phyloP scores from a whole-genome alignment of 2,888 invertebrate species.

The Drosophila mettleri region DNA sequence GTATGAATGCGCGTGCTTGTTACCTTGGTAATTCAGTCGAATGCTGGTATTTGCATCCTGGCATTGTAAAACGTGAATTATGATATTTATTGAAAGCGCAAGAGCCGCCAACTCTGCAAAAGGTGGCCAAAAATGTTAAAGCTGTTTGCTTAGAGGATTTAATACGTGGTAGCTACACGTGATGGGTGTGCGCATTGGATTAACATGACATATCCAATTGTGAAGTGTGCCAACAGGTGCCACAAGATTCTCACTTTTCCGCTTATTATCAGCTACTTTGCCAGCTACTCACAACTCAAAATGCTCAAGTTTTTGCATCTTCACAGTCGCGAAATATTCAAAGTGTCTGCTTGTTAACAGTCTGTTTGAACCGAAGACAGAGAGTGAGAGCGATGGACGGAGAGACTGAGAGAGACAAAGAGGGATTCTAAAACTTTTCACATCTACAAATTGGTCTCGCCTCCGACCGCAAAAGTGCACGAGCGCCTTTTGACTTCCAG shows the following conservation, averaged over 20 bases:
- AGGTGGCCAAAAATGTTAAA: conserved; percentile 15
- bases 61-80: conserved; percentile 56
- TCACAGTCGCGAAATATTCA: conserved; percentile 37
- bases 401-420: neutral
- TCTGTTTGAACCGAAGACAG: conserved; percentile 3
- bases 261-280: conserved; percentile 56
- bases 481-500: conserved; percentile 50
- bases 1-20: neutral
- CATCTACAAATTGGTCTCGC: conserved; percentile 80
- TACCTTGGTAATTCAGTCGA: conserved; percentile 41
- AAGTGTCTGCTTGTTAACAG: conserved; percentile 52
- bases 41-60: conserved; percentile 47
- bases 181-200: neutral
- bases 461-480: conserved; percentile 68
- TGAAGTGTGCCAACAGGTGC: conserved; percentile 34
- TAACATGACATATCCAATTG: conserved; percentile 2
- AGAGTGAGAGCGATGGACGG: too few relatives aligned
- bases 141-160: conserved; percentile 33
- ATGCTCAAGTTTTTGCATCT: conserved; percentile 38
- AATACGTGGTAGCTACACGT: conserved; percentile 3
- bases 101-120: conserved; percentile 27
- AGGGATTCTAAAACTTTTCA: conserved; percentile 63
- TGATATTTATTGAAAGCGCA: conserved; percentile 58
- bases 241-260: conserved; percentile 14
- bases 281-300: conserved; percentile 17